Evolutionary conservation across 2,113 vertebrate genomes (phyloP), one percentile per base, ranked within the genome.

Genomic region (Hoplias malabaricus): DNA sequence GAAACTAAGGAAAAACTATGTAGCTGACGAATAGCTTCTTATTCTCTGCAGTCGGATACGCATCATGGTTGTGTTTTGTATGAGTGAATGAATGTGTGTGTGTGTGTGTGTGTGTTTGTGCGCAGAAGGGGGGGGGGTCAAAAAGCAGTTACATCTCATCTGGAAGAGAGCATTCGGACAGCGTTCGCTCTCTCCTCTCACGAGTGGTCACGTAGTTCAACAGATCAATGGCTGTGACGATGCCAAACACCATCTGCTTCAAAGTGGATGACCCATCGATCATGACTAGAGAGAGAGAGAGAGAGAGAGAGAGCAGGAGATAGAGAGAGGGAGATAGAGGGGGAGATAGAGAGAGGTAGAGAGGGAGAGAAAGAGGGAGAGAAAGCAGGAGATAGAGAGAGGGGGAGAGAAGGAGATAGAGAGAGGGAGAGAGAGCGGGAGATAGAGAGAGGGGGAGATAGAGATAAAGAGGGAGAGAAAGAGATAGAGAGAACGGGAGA

Each of bases 171-270:
- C 76, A 57, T 19, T 87, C 80, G 0, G 84, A 81, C 13, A 71
- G 23, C 0, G 59, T 34, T 21, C 67, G 19, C 27, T 85, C 79
- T 31, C 74, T 75, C 66, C 68, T 75, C 75, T 94, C 88, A 0
- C 76, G 87, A 0, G 84, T 69, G 0, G 94, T 90, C 81, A 98
- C 93, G 0, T 93, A 96, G 86, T 90, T 91, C 5, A 98, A 91
- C 72, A 97, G 87, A 88, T 98, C 95, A 0, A 94, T 92, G 62
- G 91, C 84, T 0, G 95, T 98, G 63, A 96, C 93, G 0, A 96
- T 88, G 0, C 93, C 94, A 13, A 95, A 94, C 57, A 95, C 93
- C 90, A 87, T 93, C 84, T 93, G 88, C 80, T 85, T 86, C 83
- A 89, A 85, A 16, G 68, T 86, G 81, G 92, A 85, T 1, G 89